A percentile compares a stretch with the other conserved stretches of the same genome.
Evolutionary conservation across 1,140 invertebrate genomes (phyloP).

Genomic region (Drosophila mojavensis): DNA sequence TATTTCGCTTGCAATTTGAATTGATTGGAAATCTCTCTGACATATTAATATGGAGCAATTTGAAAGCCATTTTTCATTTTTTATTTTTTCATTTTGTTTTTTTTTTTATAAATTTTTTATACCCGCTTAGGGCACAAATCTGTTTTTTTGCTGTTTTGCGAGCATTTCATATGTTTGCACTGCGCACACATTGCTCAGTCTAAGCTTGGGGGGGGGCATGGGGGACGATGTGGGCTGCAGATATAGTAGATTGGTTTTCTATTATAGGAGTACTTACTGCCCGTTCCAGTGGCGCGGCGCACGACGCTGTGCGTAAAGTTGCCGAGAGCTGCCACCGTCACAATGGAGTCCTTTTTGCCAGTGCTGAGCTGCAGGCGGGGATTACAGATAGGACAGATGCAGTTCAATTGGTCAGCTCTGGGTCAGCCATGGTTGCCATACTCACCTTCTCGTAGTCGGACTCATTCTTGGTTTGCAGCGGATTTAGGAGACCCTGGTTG

Average conservation of each 20-base stretch:
- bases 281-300: constrained; percentile 79
- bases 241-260: constrained; percentile 4
- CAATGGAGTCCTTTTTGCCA: constrained; percentile 83
- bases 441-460: constrained; percentile 83
- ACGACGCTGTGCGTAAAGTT: constrained; percentile 83
- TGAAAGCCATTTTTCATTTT: not conserved
- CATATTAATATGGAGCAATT: not conserved
- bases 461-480: constrained; percentile 76
- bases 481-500: constrained; percentile 80
- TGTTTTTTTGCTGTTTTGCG: not conserved
- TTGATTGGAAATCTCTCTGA: too few species aligned
- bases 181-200: not conserved
- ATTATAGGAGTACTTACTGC: constrained; percentile 69
- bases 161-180: constrained; percentile 1
- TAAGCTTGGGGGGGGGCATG: too few species aligned
- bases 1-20: too few species aligned
- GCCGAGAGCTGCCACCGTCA: constrained; percentile 79
- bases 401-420: constrained; percentile 21
- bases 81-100: too few species aligned
- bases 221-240: too few species aligned
- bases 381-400: constrained; percentile 10
- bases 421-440: not conserved
- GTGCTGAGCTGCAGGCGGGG: constrained; percentile 69
- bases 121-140: not conserved
- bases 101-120: not conserved